A percentile compares a stretch with the other conserved stretches of the same genome.
These are phyloP conservation scores for Syngnathus acus DNA, from an alignment of 2,797 vertebrate genomes.

Conservation along the genomic window DNA sequence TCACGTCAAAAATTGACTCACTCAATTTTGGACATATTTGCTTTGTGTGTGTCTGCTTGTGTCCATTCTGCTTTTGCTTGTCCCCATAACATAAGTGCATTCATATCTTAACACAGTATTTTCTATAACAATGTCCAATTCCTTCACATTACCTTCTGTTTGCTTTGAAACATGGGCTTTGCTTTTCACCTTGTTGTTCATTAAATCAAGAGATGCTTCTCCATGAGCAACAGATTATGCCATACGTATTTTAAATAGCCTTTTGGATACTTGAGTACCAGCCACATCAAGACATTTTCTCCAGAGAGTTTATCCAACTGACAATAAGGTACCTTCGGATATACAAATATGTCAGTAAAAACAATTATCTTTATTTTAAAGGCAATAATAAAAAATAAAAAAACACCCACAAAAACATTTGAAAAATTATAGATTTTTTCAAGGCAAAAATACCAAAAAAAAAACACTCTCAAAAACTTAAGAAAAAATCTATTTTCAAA, in stretches of 20 bases:
- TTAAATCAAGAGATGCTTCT: not conserved
- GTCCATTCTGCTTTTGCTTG: not conserved
- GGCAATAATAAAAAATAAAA: conserved; percentile 24
- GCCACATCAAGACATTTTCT: not conserved
- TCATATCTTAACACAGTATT: not conserved
- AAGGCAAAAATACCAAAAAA: not conserved
- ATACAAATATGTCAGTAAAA: not conserved
- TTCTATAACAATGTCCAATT: not conserved
- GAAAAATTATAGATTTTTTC: too few species aligned
- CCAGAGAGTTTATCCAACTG: too few species aligned
- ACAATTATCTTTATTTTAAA: not conserved
- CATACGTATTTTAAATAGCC: not conserved
- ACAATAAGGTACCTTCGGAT: too few species aligned
- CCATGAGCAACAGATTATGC: not conserved
- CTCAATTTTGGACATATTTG: not conserved
- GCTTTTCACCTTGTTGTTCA: not conserved
- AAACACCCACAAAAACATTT: too few species aligned
- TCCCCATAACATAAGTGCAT: not conserved
- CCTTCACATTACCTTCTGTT: not conserved
- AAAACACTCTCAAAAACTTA: too few species aligned
- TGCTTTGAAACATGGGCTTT: not conserved
- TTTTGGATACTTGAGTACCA: not conserved
- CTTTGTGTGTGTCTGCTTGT: not conserved
- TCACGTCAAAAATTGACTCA: not conserved
- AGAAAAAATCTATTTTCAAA: too few species aligned